Base-by-base conservation (phyloP, 1,140 invertebrate species). In the Pararge aegeria region DNA sequence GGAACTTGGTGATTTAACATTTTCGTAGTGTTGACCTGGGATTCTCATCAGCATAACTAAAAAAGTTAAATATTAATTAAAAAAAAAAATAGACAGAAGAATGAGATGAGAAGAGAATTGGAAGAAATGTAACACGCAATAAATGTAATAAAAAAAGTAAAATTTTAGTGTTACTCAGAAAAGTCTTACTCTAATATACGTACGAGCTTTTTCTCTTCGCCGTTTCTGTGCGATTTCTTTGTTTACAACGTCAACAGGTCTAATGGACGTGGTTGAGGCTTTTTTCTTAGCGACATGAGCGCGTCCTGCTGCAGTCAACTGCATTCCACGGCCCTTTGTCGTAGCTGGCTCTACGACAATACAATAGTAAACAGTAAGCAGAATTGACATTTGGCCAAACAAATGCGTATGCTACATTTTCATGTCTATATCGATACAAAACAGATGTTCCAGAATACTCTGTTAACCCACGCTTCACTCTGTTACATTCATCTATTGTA, bases 41-140 rank as follows among this genome's bases (percentile, higher is more conserved):
- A 89, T 85, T 20, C 87, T 75, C 84, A 89, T 87, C 30, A 89
- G 51, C 87, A 89, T 89, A 16, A 89, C 87, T 89, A 65, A 9
- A 62, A 65, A 34, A 16, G 4, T 5, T 56, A 58, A 57, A 29
- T 4, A 55, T 16, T 27, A 9, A 38, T 15, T 9, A 15, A 13
- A 1, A 24, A 20, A 49, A 49, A 4, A 37, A 37, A n/a, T 37
- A 24, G 24, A 4, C 24, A 24, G 24, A 24, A n/a, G n/a, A n/a
- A n/a, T n/a, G n/a, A n/a, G n/a, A n/a, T n/a, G n/a, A n/a, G n/a
- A n/a, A n/a, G n/a, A n/a, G n/a, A n/a, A n/a, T n/a, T n/a, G n/a
- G n/a, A n/a, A n/a, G n/a, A n/a, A n/a, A n/a, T n/a, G n/a, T n/a
- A n/a, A n/a, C n/a, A n/a, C n/a, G n/a, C n/a, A n/a, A n/a, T n/a